Conservation (phyloP, 2,113 vertebrate genomes). For the Microtus oregoni region DNA sequence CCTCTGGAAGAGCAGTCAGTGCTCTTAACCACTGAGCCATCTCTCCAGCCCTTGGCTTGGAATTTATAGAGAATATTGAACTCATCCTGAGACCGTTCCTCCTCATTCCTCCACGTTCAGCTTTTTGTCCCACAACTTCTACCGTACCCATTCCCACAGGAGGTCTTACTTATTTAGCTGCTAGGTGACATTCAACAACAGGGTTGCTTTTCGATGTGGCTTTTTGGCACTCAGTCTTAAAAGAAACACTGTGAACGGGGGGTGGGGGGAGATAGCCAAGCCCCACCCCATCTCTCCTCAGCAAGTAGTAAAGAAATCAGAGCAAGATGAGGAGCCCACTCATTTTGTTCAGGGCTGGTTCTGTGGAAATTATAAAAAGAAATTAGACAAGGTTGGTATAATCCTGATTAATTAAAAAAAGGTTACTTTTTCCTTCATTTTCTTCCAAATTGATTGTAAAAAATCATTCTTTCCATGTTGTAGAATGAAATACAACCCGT, state of each 20-base stretch:
- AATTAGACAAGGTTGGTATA: conserved; percentile 31
- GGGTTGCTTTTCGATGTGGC: neutral
- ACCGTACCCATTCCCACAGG: neutral
- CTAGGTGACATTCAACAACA: neutral
- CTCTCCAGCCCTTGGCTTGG: neutral
- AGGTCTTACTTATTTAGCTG: neutral
- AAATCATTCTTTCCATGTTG: neutral
- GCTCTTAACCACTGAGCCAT: too few relatives aligned
- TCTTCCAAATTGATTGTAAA: neutral
- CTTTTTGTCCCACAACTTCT: neutral
- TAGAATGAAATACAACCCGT: neutral
- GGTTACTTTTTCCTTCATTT: neutral
- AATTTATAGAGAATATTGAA: neutral
- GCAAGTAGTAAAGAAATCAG: neutral
- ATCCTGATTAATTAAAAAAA: conserved; percentile 38
- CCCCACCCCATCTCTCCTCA: neutral
- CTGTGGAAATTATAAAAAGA: neutral
- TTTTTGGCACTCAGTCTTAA: conserved; percentile 13
- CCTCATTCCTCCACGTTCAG: neutral
- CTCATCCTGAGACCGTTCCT: neutral
- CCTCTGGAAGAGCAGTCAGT: too few relatives aligned
- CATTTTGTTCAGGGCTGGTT: neutral
- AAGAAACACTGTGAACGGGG: neutral
- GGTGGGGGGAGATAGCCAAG: neutral
- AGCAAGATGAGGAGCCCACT: neutral